Evolutionary conservation across 2,888 invertebrate species (phyloP), one percentile per base, ranked within the genome.

Genomic region (Chymomyza amoena): DNA sequence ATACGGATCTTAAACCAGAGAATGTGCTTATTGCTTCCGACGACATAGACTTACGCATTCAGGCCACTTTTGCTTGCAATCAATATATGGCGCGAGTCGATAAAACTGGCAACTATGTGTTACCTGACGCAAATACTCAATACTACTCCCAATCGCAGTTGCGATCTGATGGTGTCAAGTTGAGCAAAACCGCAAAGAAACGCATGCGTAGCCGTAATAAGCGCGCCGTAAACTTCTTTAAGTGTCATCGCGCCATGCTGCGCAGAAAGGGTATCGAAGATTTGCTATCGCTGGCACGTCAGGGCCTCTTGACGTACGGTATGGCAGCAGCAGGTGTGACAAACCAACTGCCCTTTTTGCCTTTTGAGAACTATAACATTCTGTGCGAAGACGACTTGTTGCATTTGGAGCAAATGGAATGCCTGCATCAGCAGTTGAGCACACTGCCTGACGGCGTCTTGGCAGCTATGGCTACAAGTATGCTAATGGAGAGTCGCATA

Each of bases 1-100:
- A 97, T 91, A 97, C 97, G 52, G 97, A 97, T 90, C 96, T 97
- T 79, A 97, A 97, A 91, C 99, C 95, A 79, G 98, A 98, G 92
- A 98, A 98, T 93, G 97, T 98, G 73, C 93, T 98, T 81, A 94
- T 98, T 79, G 97, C 97, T 93, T 96, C 97, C 36, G 96, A 97
- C 92, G 98, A 98, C 90, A 92, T 94, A 61, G 95, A 97, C 90
- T 95, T 98, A 80, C 94, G 96, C 78, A 95, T 95, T 89, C 93
- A 98, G 90, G 99, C 98, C 71, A 96, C 96, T 72, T 97, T 97
- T 92, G 98, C 98, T 52, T 97, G 97, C 68, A 96, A 97, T 91
- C 94, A 97, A 93, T 97, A 97, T 93, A 96, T 97, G 83, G 96
- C 96, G 91, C 93, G 98, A 89, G 77, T 93, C 2, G 36, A 39